Base-by-base conservation (phyloP, 2,888 invertebrate species). In the Incurvaria masculella region DNA sequence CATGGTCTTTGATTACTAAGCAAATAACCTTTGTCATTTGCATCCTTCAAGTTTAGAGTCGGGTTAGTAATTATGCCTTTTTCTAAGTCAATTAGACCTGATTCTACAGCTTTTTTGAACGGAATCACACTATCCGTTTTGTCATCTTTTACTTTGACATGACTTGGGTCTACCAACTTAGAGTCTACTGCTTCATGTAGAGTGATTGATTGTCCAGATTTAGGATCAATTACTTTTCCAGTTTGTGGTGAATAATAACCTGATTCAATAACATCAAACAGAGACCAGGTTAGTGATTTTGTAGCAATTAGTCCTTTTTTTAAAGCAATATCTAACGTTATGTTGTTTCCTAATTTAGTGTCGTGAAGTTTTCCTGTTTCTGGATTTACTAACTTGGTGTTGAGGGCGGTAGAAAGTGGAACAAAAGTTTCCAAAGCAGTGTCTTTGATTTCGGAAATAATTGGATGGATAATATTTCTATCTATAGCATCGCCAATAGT, bases 361-460 rank as follows among this genome's bases (percentile, higher is more conserved):
- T 89, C 85, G 52, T 82, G 85, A 42, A 91, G 74, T 65, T 84
- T 85, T 44, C 93, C 93, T 6, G 83, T 85, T 56, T 83, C 80
- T 0, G 87, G 69, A 59, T 88, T 75, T 18, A 93, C 72, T 21
- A 93, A 67, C 56, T 87, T 86, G 38, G 79, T 81, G 44, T 83
- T 75, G 43, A 93, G 72, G 23, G 92, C 91, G 64, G 91, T 88
- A 42, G 85, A 83, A 44, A 95, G 74, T 4, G 89, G 82, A 1
- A 94, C 67, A 54, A 86, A 87, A 54, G 83, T 82, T 47, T 89
- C 86, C 43, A 83, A 82, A 57, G 84, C 81, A 0, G 88, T 87
- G 63, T 94, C 91, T 63, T 88, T 88, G 54, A 93, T 86, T 66
- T 89, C 84, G 4, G 90, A 89, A 55, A 91, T 88, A 52, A 86